Evolutionary conservation across 2,888 invertebrate species (phyloP).

Genomic region (Helicoverpa assulta): DNA sequence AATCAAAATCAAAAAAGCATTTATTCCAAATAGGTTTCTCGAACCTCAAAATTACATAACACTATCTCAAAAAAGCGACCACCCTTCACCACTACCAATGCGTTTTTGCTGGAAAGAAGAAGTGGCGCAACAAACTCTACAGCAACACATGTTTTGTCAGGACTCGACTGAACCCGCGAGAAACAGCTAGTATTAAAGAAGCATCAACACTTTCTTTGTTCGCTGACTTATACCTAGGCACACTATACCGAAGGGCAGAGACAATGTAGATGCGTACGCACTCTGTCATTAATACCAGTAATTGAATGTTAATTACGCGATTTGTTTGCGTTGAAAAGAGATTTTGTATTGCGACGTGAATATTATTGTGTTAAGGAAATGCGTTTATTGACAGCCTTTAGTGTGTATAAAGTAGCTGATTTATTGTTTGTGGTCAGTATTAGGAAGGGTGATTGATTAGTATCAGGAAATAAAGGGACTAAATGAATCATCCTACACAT

Average conservation of each 20-base stretch:
- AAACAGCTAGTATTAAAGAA: no score
- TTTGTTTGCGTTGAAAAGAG: constrained; percentile 52
- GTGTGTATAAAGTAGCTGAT: constrained; percentile 14
- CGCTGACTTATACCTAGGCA: no score
- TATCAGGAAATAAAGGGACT: not conserved
- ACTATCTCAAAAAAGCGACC: no score
- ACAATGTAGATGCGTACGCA: constrained; percentile 37
- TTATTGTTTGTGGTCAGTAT: constrained; percentile 28
- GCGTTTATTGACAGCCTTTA: constrained; percentile 20
- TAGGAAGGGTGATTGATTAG: constrained; percentile 6
- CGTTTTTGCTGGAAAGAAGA: no score
- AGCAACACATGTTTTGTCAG: no score
- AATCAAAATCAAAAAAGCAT: no score
- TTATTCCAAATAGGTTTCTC: no score
- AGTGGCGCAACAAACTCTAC: no score
- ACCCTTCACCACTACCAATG: no score
- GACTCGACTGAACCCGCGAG: no score
- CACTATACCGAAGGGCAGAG: constrained; percentile 22
- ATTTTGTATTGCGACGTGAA: constrained; percentile 41
- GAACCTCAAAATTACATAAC: no score
- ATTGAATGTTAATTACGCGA: constrained; percentile 52
- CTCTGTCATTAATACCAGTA: constrained; percentile 45
- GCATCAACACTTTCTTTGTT: no score
- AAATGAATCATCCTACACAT: not conserved
- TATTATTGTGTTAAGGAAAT: constrained; percentile 40